Evolutionary conservation across 1,140 invertebrate genomes (phyloP), one percentile per base, ranked within the genome.

Genomic region (Tetragnatha versicolor): DNA sequence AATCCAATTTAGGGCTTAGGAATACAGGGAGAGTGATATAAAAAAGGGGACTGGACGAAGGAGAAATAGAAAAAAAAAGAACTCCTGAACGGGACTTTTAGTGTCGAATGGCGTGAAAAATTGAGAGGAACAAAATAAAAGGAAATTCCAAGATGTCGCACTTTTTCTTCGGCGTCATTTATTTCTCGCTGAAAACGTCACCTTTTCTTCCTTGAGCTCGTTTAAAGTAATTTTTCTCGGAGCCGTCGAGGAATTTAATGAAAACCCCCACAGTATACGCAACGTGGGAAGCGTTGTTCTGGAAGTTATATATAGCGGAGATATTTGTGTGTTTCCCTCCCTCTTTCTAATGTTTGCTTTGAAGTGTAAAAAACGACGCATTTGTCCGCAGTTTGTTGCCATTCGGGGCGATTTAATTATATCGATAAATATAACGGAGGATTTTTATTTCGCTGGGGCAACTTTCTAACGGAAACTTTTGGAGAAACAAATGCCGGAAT

Each of bases 221-320:
- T 65, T 65, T 42, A 65, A 65, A 65, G 61, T 37, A 45, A 65
- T 65, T 65, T 65, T 65, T 65, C 35, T 65, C 25, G 61, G 7
- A n/a, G 2, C 55, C 14, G 17, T n/a, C 42, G 14, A 20, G 4
- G n/a, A 22, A 6, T 22, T 65, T 65, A 65, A 65, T 65, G 61
- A 65, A 65, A 65, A 20, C 20, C 61, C n/a, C 20, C 22, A 25
- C 35, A 31, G 17, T 33, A 58, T 9, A 33, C 55, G 14, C n/a
- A n/a, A n/a, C n/a, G n/a, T n/a, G n/a, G n/a, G n/a, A 58, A 20
- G 10, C 17, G n/a, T 35, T 7, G 51, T 55, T 55, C 22, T n/a
- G n/a, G n/a, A n/a, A n/a, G n/a, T n/a, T n/a, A n/a, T n/a, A n/a
- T n/a, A n/a, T n/a, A n/a, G n/a, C n/a, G n/a, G n/a, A n/a, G 55